Evolutionary conservation across 2,888 invertebrate genomes (phyloP), one percentile per base, ranked within the genome.

Genomic region (Ophion costatus): DNA sequence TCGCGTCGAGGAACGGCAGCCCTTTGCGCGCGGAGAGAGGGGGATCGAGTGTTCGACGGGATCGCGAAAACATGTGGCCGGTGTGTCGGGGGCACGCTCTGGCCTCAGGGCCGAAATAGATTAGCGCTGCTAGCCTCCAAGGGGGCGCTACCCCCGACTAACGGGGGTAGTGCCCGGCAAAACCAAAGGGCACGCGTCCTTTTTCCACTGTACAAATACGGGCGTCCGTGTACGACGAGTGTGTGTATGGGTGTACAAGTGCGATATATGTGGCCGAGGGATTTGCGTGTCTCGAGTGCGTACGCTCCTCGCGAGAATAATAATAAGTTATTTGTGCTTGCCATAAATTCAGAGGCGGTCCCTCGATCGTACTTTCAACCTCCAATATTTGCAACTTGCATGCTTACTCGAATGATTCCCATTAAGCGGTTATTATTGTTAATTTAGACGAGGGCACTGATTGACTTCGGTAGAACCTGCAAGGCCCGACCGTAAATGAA

Each of bases 61-160:
- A 83, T 83, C 71, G 85, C 85, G 79, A 83, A 87, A 86, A 80
- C 86, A 76, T 77, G 76, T 77, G 78, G 83, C 87, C 85, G 89
- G 38, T 38, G 89, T 88, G 92, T 92, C 92, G 91, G 89, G 89
- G 88, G 87, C 92, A 92, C 89, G 89, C 90, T 89, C 87, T 86
- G 88, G 89, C 91, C 92, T 87, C 89, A 86, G 81, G 91, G 90
- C 89, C 87, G 74, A 91, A 89, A 90, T 90, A 89, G 91, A 92
- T 92, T 92, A 92, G 90, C 89, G 89, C 88, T 89, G 84, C 89
- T 86, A 88, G 82, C 76, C 56, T 45, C 17, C 74, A 67, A 67
- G 64, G 76, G 29, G 29, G 29, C 29, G 29, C 29, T 29, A 29
- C 29, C 29, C 29, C 29, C 29, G 29, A 75, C 67, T 59, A 42